Conservation (phyloP, 2,888 invertebrate genomes). For the Calameuta filiformis region DNA sequence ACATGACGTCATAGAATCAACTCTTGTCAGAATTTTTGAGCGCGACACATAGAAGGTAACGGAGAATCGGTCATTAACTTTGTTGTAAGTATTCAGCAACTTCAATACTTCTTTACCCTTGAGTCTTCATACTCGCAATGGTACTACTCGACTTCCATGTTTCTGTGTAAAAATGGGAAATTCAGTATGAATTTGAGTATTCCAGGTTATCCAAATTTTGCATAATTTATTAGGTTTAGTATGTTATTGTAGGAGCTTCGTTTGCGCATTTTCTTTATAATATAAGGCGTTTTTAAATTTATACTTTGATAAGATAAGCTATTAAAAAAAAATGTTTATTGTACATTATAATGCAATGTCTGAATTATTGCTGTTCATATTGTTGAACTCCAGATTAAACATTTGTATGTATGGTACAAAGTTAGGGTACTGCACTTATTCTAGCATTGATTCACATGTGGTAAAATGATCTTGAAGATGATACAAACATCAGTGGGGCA, state of each 20-base stretch:
- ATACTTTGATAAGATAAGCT: background rate
- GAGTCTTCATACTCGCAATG: background rate
- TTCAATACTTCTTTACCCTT: background rate
- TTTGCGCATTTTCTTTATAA: background rate
- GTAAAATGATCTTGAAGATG: background rate
- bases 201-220: background rate
- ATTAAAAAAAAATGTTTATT: background rate
- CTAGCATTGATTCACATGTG: background rate
- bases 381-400: background rate
- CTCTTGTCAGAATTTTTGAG: background rate
- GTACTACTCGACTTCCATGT: background rate
- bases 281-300: background rate
- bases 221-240: background rate
- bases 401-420: background rate
- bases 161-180: background rate
- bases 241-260: background rate
- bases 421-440: background rate
- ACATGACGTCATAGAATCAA: conserved; percentile 5
- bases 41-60: background rate
- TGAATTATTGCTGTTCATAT: background rate
- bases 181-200: background rate
- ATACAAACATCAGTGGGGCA: background rate
- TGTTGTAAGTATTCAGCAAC: background rate
- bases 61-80: background rate
- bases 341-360: background rate